Evolutionary conservation across 92 coral and sea anemone species (phyloP), one percentile per base, ranked within the genome.

Genomic region (Anthopleura xanthogrammica): DNA sequence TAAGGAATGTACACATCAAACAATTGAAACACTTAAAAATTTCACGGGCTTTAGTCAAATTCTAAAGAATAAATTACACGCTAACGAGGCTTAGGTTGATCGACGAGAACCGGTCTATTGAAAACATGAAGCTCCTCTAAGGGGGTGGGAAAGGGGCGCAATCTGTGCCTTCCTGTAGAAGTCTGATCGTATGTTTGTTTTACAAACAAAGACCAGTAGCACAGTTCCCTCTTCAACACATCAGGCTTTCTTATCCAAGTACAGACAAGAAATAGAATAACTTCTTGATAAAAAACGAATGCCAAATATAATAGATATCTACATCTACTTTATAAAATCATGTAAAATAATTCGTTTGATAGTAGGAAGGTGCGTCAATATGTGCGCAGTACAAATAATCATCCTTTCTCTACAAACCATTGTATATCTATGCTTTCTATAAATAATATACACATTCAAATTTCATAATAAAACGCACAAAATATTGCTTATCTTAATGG

Each of bases 331-430:
- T 68, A 68, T 23, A 68, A 68, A 68, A 68, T 29, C 74, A 68
- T 68, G 74, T 68, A 11, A 68, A 68, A 68, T 68, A 68, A 8
- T 68, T 68, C 74, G 42, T 68, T 68, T 24, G 74, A 68, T 68
- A 36, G 12, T 12, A 68, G 36, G 13, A 22, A n/a, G 17, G 74
- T 68, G 74, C 42, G 41, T 68, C 36, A 10, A 68, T 42, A 68
- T 29, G 74, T 68, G 74, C 74, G 41, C 78, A 41, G 78, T 50
- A 75, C 78, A 75, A 75, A 75, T 75, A 22, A 75, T 75, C 78
- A 75, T 50, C 7, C 16, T 50, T 16, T 42, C 57, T 50, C 78
- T 42, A 75, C 78, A 75, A 75, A 75, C 17, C 78, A 42, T 50
- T 17, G 57, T 16, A 16, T n/a, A 16, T 16, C 78, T 68, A 68